Evolutionary conservation across 2,797 vertebrate genomes (phyloP).

Genomic region (Gallinago solitaria): DNA sequence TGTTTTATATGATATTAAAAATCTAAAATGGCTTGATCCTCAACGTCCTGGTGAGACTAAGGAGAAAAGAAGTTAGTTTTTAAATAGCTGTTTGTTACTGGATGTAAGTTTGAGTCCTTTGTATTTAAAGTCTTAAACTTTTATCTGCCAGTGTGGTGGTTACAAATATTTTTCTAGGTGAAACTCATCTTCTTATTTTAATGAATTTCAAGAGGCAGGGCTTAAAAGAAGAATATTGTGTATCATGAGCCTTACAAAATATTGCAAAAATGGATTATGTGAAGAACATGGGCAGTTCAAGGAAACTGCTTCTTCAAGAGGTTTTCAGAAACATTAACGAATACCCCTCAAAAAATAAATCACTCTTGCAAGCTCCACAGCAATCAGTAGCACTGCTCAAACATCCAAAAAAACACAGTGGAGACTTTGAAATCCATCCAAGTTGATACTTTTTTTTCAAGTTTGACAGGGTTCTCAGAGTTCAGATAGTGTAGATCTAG

Average conservation of each 20-base stretch:
- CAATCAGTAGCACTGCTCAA: background rate
- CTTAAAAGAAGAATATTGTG: background rate
- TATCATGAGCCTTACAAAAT: background rate
- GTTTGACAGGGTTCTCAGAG: background rate
- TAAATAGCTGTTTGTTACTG: background rate
- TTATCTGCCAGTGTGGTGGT: background rate
- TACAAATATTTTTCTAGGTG: background rate
- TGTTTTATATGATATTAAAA: background rate
- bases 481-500: background rate
- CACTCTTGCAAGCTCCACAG: background rate
- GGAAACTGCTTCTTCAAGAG: background rate
- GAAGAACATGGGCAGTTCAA: background rate
- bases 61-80: background rate
- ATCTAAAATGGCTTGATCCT: background rate
- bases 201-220: background rate
- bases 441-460: background rate
- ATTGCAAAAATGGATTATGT: background rate
- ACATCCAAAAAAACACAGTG: background rate
- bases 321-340: background rate
- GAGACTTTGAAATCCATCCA: background rate
- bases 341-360: background rate
- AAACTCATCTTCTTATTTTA: background rate
- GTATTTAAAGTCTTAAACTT: background rate
- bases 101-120: background rate
- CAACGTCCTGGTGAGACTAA: background rate